phyloP scores from a whole-genome alignment of 2,113 vertebrate genomes.

The Colius striatus region DNA sequence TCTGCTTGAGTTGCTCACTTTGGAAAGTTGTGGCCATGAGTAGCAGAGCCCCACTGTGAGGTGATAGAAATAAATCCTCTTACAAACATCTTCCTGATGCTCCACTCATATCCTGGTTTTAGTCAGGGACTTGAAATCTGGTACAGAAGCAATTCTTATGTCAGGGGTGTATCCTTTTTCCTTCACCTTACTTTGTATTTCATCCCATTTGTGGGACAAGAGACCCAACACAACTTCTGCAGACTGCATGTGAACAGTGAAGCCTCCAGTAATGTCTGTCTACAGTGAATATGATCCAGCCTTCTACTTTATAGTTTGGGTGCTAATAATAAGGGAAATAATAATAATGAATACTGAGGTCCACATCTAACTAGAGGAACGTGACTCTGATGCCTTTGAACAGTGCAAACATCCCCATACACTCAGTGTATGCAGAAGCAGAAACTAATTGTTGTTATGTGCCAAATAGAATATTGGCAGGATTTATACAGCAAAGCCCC shows the following conservation, averaged over 20 bases:
- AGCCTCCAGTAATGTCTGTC: not conserved
- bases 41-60: not conserved
- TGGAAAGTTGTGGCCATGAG: not conserved
- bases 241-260: not conserved
- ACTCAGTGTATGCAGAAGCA: not conserved
- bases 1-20: not conserved
- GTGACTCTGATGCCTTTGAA: not conserved
- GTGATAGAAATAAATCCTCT: not conserved
- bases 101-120: not conserved
- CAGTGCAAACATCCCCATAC: not conserved
- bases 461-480: constrained; percentile 59
- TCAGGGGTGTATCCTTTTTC: not conserved
- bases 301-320: not conserved
- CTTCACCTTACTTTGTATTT: not conserved
- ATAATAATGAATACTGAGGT: not conserved
- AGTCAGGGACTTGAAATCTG: not conserved
- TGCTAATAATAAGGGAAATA: not conserved
- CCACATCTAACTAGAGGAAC: not conserved
- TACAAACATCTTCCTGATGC: not conserved
- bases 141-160: not conserved
- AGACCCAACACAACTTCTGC: accelerated
- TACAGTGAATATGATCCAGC: not conserved
- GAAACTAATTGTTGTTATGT: constrained; percentile 42
- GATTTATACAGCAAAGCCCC: constrained; percentile 47
- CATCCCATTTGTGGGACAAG: not conserved